A percentile compares a stretch with the other conserved stretches of the same genome.
Evolutionary conservation across 2,113 vertebrate genomes (phyloP).

Genomic region (Chinchilla lanigera): DNA sequence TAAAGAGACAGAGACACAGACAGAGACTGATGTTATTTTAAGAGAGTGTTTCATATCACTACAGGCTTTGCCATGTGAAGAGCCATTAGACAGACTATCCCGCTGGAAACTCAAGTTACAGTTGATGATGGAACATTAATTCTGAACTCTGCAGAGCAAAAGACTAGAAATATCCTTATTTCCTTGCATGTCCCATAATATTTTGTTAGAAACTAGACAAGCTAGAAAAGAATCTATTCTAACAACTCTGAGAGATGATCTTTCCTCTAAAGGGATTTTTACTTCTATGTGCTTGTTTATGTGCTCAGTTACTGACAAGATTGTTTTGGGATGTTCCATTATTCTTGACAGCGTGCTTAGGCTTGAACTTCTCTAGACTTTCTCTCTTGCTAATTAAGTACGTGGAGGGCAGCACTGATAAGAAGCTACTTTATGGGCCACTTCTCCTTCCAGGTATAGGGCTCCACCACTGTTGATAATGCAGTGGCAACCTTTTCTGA

Average conservation of each 20-base stretch:
- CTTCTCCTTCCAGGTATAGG: neutral
- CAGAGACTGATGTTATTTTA: neutral
- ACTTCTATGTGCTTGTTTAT: neutral
- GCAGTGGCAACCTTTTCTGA: neutral
- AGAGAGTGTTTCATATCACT: neutral
- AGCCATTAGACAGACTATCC: neutral
- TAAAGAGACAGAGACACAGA: neutral
- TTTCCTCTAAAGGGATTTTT: neutral
- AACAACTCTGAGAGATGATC: neutral
- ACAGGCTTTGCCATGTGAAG: neutral
- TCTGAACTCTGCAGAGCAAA: neutral
- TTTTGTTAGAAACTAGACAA: neutral
- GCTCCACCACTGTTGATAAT: neutral
- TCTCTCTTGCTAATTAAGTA: neutral
- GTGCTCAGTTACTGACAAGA: neutral
- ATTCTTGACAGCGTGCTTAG: neutral
- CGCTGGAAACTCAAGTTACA: neutral
- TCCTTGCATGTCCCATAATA: neutral
- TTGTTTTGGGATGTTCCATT: neutral
- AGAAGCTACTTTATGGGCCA: neutral
- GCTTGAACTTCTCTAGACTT: neutral
- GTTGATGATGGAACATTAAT: neutral
- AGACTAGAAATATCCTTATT: neutral
- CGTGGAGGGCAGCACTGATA: neutral
- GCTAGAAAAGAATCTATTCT: neutral